Percentiles rank a stretch among this genome's conserved stretches.
Evolutionary conservation across 2,113 vertebrate genomes (phyloP).

Genomic region (Genyomyrus donnyi): DNA sequence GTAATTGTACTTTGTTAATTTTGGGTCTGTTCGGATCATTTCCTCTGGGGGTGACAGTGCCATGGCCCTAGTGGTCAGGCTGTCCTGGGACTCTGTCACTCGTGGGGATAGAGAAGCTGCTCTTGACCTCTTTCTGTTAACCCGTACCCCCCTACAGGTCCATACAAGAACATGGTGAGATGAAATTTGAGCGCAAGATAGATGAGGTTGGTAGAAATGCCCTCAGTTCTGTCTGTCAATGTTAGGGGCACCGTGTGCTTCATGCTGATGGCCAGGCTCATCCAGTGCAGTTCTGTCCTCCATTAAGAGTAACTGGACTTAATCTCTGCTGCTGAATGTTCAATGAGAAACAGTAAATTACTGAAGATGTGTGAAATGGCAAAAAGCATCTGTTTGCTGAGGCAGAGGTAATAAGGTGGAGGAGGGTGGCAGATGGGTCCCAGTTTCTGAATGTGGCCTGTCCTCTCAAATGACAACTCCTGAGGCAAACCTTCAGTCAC

Average conservation of each 20-base stretch:
- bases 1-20: neutral
- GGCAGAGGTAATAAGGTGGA: neutral
- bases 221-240: neutral
- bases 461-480: neutral
- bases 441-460: neutral
- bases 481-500: neutral
- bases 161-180: slow-evolving; percentile 81
- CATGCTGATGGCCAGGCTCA: neutral
- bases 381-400: neutral
- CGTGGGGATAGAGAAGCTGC: neutral
- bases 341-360: neutral
- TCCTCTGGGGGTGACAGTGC: neutral
- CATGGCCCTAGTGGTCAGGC: neutral
- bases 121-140: neutral
- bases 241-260: neutral
- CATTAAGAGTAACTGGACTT: neutral
- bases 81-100: neutral
- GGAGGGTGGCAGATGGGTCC: neutral
- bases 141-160: slow-evolving; percentile 42
- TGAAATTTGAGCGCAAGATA: slow-evolving; percentile 84
- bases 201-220: slow-evolving; percentile 74
- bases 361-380: neutral
- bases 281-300: neutral
- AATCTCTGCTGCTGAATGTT: neutral
- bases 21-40: neutral